Percentiles rank a stretch among this genome's conserved stretches.
phyloP scores from a whole-genome alignment of 2,888 invertebrate genomes.

The Dermolepida albohirtum region DNA sequence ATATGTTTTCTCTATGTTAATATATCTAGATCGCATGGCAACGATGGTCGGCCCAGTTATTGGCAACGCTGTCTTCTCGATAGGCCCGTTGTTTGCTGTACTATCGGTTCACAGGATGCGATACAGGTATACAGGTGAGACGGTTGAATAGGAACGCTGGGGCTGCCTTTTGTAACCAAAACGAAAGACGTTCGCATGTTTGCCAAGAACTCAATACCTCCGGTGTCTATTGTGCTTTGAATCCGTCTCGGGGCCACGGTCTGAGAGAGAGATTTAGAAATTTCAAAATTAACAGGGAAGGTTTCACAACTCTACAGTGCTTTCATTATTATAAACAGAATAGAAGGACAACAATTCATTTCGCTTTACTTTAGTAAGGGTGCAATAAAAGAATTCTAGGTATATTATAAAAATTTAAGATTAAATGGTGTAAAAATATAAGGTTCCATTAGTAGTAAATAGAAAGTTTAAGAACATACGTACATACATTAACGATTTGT shows the following conservation, averaged over 20 bases:
- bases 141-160: conserved; percentile 64
- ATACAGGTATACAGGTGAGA: conserved; percentile 65
- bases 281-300: conserved; percentile 39
- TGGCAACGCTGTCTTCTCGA: conserved; percentile 42
- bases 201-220: conserved; percentile 45
- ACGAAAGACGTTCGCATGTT: conserved; percentile 51
- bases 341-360: conserved; percentile 36
- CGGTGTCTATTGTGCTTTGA: conserved; percentile 39
- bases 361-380: conserved; percentile 31
- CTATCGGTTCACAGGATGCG: conserved; percentile 61
- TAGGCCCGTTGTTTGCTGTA: conserved; percentile 43
- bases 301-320: conserved; percentile 33
- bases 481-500: too few species aligned
- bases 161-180: conserved; percentile 62
- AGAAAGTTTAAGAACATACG: not conserved
- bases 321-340: conserved; percentile 32
- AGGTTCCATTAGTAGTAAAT: not conserved
- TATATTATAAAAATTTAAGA: conserved; percentile 2
- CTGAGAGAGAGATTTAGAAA: conserved; percentile 39
- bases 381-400: conserved; percentile 23
- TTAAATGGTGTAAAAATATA: conserved; percentile 3
- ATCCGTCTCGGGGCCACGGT: conserved; percentile 38
- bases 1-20: conserved; percentile 40
- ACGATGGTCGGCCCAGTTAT: conserved; percentile 38
- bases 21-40: conserved; percentile 39